Base-by-base conservation (phyloP, 2,888 invertebrate genomes). In the Diarsia brunnea region DNA sequence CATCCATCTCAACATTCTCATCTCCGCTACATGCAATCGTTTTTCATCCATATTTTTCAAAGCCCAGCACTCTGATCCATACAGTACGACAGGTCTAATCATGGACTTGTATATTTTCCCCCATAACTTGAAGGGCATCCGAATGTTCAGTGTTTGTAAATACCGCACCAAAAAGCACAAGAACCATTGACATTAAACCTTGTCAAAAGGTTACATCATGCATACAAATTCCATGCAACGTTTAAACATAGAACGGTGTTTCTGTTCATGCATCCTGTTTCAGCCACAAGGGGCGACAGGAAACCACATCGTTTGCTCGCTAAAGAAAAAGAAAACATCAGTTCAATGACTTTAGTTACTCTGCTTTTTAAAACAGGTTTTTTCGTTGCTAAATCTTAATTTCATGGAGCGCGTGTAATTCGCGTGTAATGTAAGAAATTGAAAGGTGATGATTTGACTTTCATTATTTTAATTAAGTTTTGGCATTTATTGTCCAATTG, bases 201-300 rank as follows among this genome's bases (percentile, higher is more conserved):
- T 49, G 38, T 45, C 45, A 84, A 83, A 83, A 75, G n/a, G 47
- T 83, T 61, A 45, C 70, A 75, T 45, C 31, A 79, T 12, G 27
- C 69, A 49, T 73, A 69, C 67, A 43, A 76, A 84, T 64, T 68
- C 63, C 64, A 61, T 60, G 49, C 12, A 1, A 70, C 27, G 43
- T 77, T 61, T 73, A 82, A 58, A 84, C 79, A 75, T 75, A 79
- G 84, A 72, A 60, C 63, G 31, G 16, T 84, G 84, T 84, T 80
- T 55, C 70, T 80, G 70, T 81, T 84, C 14, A 68, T 11, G 67
- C 79, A 81, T 87, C 87, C 86, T 79, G 85, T 70, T 73, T 45
- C 60, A 73, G 58, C 51, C 55, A 24, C 68, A 78, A 55, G 66
- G 61, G 64, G 66, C 66, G 63, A 70, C 79, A 80, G 84, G 84